Conservation (phyloP, 2,888 invertebrate genomes). For the Chydorus sphaericus region DNA sequence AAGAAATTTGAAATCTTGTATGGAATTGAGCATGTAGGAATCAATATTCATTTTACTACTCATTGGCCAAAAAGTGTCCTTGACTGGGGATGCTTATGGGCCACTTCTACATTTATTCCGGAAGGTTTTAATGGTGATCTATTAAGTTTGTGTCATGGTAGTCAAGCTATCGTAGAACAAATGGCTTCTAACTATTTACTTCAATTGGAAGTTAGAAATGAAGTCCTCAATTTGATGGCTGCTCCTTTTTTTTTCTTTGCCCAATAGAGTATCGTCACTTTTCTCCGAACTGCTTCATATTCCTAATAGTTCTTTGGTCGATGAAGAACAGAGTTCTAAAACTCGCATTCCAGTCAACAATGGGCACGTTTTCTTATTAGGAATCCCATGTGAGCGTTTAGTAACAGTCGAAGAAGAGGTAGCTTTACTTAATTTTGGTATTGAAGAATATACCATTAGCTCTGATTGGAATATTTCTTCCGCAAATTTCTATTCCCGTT, state of each 20-base stretch:
- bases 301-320: not conserved
- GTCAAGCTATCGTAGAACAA: not conserved
- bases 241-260: not conserved
- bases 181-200: conserved; percentile 5
- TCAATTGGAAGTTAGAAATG: not conserved
- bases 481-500: too few relatives aligned
- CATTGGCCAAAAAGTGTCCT: conserved; percentile 1
- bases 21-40: not conserved
- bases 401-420: not conserved
- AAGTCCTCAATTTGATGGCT: too few relatives aligned
- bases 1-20: not conserved
- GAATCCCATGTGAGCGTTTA: not conserved
- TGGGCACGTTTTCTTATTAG: too few relatives aligned
- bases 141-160: not conserved
- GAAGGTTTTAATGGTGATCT: conserved; percentile 1
- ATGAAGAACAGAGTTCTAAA: too few relatives aligned
- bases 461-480: too few relatives aligned
- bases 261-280: not conserved
- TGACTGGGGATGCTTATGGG: conserved; percentile 5
- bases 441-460: too few relatives aligned
- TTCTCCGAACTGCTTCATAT: not conserved
- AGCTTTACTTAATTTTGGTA: not conserved
- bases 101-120: conserved; percentile 5
- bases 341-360: too few relatives aligned
- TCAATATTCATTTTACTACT: not conserved